Evolutionary conservation across 2,888 invertebrate species (phyloP).

Genomic region (Caenorhabditis parvicauda): DNA sequence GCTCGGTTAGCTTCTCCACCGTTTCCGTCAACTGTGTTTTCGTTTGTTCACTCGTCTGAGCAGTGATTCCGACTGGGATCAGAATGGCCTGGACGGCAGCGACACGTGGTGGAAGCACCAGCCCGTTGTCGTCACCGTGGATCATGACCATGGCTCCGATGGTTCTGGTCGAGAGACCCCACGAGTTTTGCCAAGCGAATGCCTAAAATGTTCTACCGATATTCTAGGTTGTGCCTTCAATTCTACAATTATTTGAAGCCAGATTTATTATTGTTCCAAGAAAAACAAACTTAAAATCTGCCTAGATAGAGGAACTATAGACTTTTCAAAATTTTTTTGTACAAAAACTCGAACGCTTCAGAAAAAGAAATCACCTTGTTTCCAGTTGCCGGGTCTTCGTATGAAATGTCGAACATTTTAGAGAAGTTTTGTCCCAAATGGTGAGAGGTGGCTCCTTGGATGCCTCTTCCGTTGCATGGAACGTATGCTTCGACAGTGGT

Average conservation of each 20-base stretch:
- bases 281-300: too few species aligned
- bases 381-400: slow-evolving; percentile 79
- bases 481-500: slow-evolving; percentile 95
- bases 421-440: slow-evolving; percentile 98
- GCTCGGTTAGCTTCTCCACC: slow-evolving; percentile 61
- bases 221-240: not conserved
- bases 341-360: not conserved
- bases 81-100: slow-evolving; percentile 83
- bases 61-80: slow-evolving; percentile 93
- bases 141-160: slow-evolving; percentile 79
- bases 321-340: not conserved
- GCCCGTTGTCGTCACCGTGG: slow-evolving; percentile 92
- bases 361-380: slow-evolving; percentile 15
- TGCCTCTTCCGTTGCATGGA: slow-evolving; percentile 59
- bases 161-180: slow-evolving; percentile 95
- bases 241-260: slow-evolving; percentile 2
- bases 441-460: slow-evolving; percentile 90
- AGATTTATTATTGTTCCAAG: not conserved
- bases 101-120: slow-evolving; percentile 89
- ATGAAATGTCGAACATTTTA: slow-evolving; percentile 96
- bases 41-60: slow-evolving; percentile 75
- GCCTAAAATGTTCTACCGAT: slow-evolving; percentile 14
- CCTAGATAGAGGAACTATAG: too few species aligned
- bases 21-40: slow-evolving; percentile 70
- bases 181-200: slow-evolving; percentile 91